phyloP scores from a whole-genome alignment of 1,140 invertebrate genomes.

The Zaprionus nigranus region DNA sequence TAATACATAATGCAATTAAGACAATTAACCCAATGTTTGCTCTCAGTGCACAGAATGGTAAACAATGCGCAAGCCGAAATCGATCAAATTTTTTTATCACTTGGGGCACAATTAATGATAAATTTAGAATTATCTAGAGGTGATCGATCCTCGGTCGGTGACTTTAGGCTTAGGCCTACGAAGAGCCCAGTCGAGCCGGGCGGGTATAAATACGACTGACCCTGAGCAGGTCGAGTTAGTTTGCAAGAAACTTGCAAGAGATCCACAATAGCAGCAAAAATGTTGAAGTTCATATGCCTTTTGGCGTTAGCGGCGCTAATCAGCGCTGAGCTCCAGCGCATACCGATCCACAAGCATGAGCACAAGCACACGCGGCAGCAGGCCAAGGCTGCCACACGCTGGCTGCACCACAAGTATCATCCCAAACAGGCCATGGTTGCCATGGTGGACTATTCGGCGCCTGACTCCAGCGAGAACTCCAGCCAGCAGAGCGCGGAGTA shows the following conservation, averaged over 20 bases:
- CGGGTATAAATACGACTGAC: conserved; percentile 49
- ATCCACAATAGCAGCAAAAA: conserved; percentile 16
- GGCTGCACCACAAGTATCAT: conserved; percentile 63
- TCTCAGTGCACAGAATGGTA: conserved; percentile 1
- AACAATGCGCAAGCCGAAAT: conserved; percentile 25
- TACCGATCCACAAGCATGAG: conserved; percentile 55
- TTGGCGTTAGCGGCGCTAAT: conserved; percentile 49
- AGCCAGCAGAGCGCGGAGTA: conserved; percentile 45
- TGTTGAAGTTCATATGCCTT: conserved; percentile 60
- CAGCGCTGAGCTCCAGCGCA: conserved; percentile 60
- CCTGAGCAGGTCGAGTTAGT: conserved; percentile 23
- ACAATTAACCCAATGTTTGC: not conserved
- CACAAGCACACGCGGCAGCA: conserved; percentile 40
- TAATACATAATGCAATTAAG: no score
- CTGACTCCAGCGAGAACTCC: conserved; percentile 39
- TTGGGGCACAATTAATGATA: conserved; percentile 32
- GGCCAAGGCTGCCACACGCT: conserved; percentile 34
- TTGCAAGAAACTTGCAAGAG: conserved; percentile 40
- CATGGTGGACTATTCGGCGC: conserved; percentile 30
- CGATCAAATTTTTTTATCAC: conserved; percentile 54
- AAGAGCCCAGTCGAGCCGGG: not conserved
- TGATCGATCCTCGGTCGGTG: conserved; percentile 42
- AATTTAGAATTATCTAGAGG: conserved; percentile 35
- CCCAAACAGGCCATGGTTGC: conserved; percentile 9
- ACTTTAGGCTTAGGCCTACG: conserved; percentile 12